Base-by-base conservation (phyloP, 1,140 invertebrate genomes). In the Drosophila arizonae region DNA sequence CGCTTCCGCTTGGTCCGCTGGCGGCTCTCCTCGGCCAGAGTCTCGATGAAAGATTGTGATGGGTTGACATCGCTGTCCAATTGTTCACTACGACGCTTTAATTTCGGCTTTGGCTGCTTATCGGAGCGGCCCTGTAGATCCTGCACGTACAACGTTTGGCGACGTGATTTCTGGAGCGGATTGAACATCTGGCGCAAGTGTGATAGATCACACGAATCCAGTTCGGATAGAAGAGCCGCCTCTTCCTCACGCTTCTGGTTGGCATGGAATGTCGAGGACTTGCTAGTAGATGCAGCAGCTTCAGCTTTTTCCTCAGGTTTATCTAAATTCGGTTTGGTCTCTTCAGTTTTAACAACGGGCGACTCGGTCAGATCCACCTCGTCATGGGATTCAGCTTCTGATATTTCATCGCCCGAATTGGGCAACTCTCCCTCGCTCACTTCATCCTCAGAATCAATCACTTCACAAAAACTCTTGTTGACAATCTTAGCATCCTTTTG, bases 31-130 rank as follows among this genome's bases (percentile, higher is more conserved):
- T 89, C 77, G 46, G 43, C 74, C 5, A 90, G 10, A 26, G 73
- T 79, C 57, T 91, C 82, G 13, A 90, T 78, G 45, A 91, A 85
- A 0, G 90, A 91, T 46, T 90, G 82, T 11, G 89, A 90, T 9
- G 90, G 89, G 26, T 78, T 81, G 3, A 90, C 82, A 26, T 84
- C 82, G 13, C 54, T 68, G 41, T 30, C 65, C 4, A 66, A 6
- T 5, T 68, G 68, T 13, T 81, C 77, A 39, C 88, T 90, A 28
- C 84, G 85, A 1, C 85, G 77, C 33, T 74, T 84, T 0, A 82
- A 6, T n/a, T 87, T 86, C 3, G 72, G 71, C 13, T 89, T 86
- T 3, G 79, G 71, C 13, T 87, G 71, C 17, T 52, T 71, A 9
- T 8, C 36, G 10, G 15, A 1, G 21, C 65, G 0, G 11, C 10